Percentiles rank a stretch among this genome's conserved stretches.
These are phyloP conservation scores for Tiliacea aurago DNA, from an alignment of 2,888 invertebrate genomes.

Conservation along the genomic window DNA sequence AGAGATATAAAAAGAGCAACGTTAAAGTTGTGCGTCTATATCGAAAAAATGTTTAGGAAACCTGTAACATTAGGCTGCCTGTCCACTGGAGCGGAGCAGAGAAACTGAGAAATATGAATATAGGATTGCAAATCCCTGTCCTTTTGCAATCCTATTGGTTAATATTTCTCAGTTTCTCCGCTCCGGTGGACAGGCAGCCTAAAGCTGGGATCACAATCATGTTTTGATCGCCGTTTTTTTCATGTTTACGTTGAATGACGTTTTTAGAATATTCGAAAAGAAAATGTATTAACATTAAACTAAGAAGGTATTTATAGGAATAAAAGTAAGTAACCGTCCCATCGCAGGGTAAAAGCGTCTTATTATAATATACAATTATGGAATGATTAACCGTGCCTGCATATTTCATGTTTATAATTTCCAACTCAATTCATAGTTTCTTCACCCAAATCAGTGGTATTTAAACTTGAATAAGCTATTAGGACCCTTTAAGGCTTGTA, in stretches of 20 bases:
- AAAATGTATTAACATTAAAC: background rate
- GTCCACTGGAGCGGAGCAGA: too few relatives aligned
- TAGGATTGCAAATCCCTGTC: too few relatives aligned
- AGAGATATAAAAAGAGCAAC: constrained; percentile 17
- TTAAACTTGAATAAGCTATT: background rate
- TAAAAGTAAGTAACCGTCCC: too few relatives aligned
- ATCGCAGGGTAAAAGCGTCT: too few relatives aligned
- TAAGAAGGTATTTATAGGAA: background rate
- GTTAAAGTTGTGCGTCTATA: background rate
- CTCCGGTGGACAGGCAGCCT: too few relatives aligned
- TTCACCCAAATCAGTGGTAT: background rate
- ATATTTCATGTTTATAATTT: background rate
- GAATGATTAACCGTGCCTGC: too few relatives aligned
- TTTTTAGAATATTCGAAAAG: background rate
- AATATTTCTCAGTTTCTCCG: too few relatives aligned
- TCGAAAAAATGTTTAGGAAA: background rate
- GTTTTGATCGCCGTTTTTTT: background rate
- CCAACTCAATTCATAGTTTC: background rate
- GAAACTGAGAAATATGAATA: too few relatives aligned
- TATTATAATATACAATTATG: too few relatives aligned
- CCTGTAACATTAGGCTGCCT: background rate
- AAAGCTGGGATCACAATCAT: background rate
- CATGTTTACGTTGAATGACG: background rate
- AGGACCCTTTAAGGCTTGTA: too few relatives aligned
- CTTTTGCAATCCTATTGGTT: too few relatives aligned